Base-by-base conservation (phyloP, 2,113 vertebrate genomes). In the Silurus glanis region DNA sequence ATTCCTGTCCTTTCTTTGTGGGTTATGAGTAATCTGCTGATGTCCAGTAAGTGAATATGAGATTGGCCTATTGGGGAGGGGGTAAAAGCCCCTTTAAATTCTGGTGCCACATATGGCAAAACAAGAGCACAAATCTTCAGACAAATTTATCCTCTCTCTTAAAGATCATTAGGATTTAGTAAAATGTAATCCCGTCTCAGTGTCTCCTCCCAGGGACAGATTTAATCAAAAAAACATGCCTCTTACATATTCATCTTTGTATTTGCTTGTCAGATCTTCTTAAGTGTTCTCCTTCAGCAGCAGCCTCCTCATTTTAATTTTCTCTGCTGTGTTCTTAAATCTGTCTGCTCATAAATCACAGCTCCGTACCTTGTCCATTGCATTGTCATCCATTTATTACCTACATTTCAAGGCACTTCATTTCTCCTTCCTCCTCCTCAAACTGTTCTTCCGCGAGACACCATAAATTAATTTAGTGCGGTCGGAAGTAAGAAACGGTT, bases 131-230 rank as follows among this genome's bases (percentile, higher is more conserved):
- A 21, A 80, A 90, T 72, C 85, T 89, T 90, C 37, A 59, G 88
- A 90, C 23, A 87, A 83, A 86, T 88, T 78, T 80, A 88, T 88
- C 61, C 83, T 85, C 71, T 90, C 64, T 45, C 89, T 87, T 72
- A 62, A 91, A 92, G 83, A 90, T 86, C 71, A 89, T 90, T 61
- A 87, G 67, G 89, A 88, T 88, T 90, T 90, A 90, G 79, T 76
- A 49, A 87, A 86, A 53, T 80, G 83, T 87, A 92, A 51, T 14
- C 51, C 88, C 67, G 79, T 83, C 85, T 89, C 88, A 86, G 81
- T 84, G 88, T 75, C 88, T 89, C 88, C 76, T 72, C 37, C 80
- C 17, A 56, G 83, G 85, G 75, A 67, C 66, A 85, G 82, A 89
- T 90, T 91, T 88, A 90, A 90, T 91, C 86, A 90, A 85, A 80